These are phyloP conservation scores for Bucco capensis DNA, from an alignment of 2,113 vertebrate species.

Conservation along the genomic window DNA sequence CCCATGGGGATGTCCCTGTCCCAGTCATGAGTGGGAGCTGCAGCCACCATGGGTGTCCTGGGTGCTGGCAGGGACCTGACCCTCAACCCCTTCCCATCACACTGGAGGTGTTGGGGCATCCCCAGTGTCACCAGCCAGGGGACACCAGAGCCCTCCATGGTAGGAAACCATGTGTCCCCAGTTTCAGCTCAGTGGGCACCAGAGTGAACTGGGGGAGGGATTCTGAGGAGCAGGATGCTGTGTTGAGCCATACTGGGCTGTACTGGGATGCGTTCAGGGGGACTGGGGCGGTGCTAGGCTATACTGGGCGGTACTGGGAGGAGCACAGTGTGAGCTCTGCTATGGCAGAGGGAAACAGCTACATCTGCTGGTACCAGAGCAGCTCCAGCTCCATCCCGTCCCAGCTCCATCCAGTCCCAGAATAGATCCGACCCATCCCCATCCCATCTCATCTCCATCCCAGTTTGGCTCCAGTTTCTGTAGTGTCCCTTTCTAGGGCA, in stretches of 20 bases:
- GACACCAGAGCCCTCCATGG: not conserved
- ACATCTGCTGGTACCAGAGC: not conserved
- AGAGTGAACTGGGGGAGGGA: not conserved
- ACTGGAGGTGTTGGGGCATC: not conserved
- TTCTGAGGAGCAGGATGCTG: not conserved
- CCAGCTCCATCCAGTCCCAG: too few species aligned
- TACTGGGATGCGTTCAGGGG: not conserved
- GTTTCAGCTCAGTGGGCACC: not conserved
- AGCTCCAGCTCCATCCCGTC: not conserved
- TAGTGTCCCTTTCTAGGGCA: too few species aligned
- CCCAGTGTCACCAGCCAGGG: not conserved
- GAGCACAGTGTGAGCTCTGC: not conserved
- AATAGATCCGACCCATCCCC: too few species aligned
- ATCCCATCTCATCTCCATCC: not conserved
- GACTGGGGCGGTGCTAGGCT: rapidly evolving
- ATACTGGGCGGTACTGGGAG: not conserved
- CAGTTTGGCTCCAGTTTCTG: rapidly evolving
- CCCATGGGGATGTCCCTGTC: not conserved
- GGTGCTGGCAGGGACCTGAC: too few species aligned
- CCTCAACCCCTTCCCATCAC: too few species aligned
- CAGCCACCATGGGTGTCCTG: too few species aligned
- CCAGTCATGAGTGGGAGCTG: too few species aligned
- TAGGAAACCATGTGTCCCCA: too few species aligned
- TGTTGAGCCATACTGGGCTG: too few species aligned
- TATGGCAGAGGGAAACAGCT: not conserved